Percentiles rank a stretch among this genome's conserved stretches.
These are phyloP conservation scores for Zoroaster sp. DNA, from an alignment of 53 echinoderm and acorn worm species.

Conservation along the genomic window DNA sequence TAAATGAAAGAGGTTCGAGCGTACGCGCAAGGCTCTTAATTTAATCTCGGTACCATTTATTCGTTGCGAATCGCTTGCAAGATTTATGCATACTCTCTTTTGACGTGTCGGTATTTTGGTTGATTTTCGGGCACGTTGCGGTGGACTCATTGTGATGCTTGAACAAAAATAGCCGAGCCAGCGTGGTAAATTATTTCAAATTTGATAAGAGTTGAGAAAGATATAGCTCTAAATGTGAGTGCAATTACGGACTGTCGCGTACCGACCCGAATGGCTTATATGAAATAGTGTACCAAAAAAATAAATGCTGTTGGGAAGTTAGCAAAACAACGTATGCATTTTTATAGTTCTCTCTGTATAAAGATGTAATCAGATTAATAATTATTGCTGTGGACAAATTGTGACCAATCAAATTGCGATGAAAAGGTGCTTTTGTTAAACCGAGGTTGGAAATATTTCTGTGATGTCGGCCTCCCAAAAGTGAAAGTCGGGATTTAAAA, in stretches of 20 bases:
- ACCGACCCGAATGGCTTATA: neutral
- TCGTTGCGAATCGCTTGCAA: neutral
- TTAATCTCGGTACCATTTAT: conserved; percentile 26
- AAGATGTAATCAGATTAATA: neutral
- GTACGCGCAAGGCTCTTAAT: neutral
- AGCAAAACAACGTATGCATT: neutral
- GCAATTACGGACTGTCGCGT: neutral
- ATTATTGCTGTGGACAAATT: neutral
- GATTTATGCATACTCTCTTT: neutral
- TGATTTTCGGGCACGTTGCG: neutral
- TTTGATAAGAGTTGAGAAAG: conserved; percentile 12
- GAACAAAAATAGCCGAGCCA: conserved; percentile 7
- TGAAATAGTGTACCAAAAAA: neutral
- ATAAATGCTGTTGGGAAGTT: neutral
- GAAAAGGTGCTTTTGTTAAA: neutral
- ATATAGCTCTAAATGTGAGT: neutral
- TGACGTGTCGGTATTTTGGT: neutral
- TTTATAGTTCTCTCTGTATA: neutral
- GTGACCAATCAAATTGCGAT: no score
- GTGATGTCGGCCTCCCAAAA: neutral
- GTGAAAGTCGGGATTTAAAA: neutral
- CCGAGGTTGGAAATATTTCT: neutral
- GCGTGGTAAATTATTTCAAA: conserved; percentile 5
- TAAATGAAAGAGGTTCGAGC: neutral
- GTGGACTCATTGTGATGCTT: neutral